Percentiles rank a stretch among this genome's conserved stretches.
phyloP scores from a whole-genome alignment of 2,113 vertebrate species.

The Myrmophylax atrothorax region DNA sequence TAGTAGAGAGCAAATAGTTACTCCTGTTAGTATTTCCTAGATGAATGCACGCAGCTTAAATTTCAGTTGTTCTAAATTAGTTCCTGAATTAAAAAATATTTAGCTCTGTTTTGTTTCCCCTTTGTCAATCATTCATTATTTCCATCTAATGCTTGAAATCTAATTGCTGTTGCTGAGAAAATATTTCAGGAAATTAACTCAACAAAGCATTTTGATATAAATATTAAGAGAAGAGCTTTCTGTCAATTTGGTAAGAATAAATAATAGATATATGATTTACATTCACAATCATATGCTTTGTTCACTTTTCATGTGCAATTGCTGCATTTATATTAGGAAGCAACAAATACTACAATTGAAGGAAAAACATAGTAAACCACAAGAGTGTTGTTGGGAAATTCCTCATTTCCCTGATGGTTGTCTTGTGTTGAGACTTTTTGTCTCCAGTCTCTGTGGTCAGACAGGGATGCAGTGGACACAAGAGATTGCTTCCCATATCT shows the following conservation, averaged over 20 bases:
- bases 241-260: background rate
- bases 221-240: background rate
- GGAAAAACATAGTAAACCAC: background rate
- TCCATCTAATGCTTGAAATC: background rate
- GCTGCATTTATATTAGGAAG: background rate
- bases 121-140: background rate
- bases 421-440: background rate
- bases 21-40: constrained; percentile 56
- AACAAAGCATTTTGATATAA: background rate
- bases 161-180: background rate
- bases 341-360: background rate
- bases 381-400: background rate
- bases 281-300: background rate
- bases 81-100: background rate
- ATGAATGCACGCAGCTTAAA: constrained; percentile 13
- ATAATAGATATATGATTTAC: no score
- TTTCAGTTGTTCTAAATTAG: constrained; percentile 54
- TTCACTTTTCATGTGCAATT: background rate
- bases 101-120: background rate
- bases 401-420: background rate
- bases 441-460: background rate
- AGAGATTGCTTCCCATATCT: background rate
- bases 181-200: background rate
- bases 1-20: constrained; percentile 36
- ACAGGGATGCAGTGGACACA: background rate